Percentiles rank a stretch among this genome's conserved stretches.
Evolutionary conservation across 2,113 vertebrate genomes (phyloP).

Genomic region (Labeo rohita): DNA sequence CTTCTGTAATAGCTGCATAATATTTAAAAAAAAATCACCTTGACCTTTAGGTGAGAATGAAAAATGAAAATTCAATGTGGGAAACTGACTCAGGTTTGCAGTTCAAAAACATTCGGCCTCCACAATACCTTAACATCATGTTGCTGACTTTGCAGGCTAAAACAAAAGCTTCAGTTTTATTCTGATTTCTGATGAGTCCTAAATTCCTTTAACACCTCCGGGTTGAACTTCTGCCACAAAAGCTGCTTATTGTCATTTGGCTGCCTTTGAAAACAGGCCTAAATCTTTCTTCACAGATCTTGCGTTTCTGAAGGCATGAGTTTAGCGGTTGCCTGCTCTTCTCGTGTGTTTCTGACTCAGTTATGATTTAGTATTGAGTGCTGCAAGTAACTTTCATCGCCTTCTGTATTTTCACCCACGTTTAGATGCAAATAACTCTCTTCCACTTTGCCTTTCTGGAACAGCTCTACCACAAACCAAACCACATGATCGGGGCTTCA

Average conservation of each 20-base stretch:
- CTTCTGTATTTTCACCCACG: constrained; percentile 8
- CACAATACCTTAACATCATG: background rate
- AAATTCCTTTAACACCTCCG: background rate
- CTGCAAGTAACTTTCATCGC: background rate
- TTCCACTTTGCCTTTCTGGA: background rate
- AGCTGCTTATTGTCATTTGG: background rate
- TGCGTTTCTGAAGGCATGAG: background rate
- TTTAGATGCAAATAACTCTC: background rate
- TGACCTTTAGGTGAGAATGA: background rate
- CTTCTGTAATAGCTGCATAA: too few relatives aligned
- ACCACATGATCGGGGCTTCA: background rate
- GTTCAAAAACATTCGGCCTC: background rate
- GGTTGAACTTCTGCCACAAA: background rate
- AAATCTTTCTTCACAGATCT: background rate
- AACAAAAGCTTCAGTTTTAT: background rate
- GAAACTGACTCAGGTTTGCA: background rate
- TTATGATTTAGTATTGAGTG: background rate
- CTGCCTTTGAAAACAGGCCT: background rate
- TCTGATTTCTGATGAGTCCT: background rate
- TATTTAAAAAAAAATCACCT: too few relatives aligned
- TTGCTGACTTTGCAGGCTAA: background rate
- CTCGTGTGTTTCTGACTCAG: background rate
- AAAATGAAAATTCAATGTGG: background rate
- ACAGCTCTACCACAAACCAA: background rate
- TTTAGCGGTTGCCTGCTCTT: background rate